phyloP scores from a whole-genome alignment of 2,888 invertebrate species.

The Neoascia interrupta region DNA sequence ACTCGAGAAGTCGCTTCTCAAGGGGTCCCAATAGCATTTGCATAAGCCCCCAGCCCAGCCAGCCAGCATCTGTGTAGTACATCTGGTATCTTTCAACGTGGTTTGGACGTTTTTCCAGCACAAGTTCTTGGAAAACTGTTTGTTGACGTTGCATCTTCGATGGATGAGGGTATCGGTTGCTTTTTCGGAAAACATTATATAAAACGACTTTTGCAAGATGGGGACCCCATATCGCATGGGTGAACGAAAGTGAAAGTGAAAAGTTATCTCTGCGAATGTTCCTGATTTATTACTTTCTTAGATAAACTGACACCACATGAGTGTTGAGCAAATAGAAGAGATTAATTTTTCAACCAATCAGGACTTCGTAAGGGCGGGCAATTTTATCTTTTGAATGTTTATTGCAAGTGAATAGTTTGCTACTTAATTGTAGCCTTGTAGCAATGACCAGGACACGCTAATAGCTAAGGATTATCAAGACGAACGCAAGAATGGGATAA shows the following conservation, averaged over 20 bases:
- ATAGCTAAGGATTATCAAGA: too few species aligned
- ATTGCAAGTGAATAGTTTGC: constrained; percentile 3
- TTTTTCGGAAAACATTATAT: constrained; percentile 44
- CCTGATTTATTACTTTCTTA: constrained; percentile 46
- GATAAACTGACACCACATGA: constrained; percentile 44
- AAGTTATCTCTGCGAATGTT: constrained; percentile 19
- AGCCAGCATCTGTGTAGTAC: background rate
- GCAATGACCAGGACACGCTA: background rate
- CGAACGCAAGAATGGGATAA: background rate
- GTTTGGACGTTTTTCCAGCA: constrained; percentile 2
- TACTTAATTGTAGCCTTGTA: background rate
- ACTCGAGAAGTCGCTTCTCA: background rate
- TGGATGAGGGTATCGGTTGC: constrained; percentile 8
- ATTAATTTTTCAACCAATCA: constrained; percentile 41
- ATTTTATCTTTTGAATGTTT: constrained; percentile 20
- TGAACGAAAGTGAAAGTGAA: constrained; percentile 28
- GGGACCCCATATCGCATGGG: background rate
- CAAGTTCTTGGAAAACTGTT: constrained; percentile 34
- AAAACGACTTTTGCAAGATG: constrained; percentile 30
- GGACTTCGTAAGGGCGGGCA: background rate
- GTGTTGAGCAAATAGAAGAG: constrained; percentile 27
- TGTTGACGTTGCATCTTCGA: constrained; percentile 53
- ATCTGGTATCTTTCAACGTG: constrained; percentile 10
- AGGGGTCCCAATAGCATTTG: constrained; percentile 19
- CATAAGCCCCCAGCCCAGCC: constrained; percentile 21